Conservation (phyloP, 2,113 vertebrate species). For the Chaetops frenatus region DNA sequence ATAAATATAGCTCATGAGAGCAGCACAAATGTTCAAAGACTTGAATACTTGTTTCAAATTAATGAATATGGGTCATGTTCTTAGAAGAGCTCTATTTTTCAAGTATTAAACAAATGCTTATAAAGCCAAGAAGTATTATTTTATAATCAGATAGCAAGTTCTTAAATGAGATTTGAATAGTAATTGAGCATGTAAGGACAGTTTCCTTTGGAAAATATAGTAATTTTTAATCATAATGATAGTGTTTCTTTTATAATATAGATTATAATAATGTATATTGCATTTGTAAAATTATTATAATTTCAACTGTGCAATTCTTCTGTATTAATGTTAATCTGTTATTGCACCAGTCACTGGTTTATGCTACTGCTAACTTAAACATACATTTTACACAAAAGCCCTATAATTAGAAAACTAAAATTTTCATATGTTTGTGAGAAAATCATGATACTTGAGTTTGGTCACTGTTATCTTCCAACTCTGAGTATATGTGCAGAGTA, state of each 20-base stretch:
- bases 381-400: neutral
- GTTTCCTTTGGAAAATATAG: neutral
- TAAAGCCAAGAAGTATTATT: neutral
- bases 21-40: neutral
- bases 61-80: neutral
- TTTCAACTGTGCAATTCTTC: neutral
- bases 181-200: neutral
- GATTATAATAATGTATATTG: neutral
- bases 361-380: neutral
- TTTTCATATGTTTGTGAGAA: neutral
- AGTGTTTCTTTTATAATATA: neutral
- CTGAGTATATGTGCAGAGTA: neutral
- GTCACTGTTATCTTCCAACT: neutral
- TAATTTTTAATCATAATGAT: neutral
- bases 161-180: neutral
- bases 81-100: neutral
- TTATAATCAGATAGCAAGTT: neutral
- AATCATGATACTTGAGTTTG: neutral
- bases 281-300: neutral
- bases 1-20: neutral
- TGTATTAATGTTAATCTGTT: neutral
- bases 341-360: neutral
- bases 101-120: neutral
- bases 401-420: neutral
- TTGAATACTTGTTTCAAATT: neutral